These are phyloP conservation scores for Biston betularia DNA, from an alignment of 2,888 invertebrate species.

Conservation along the genomic window DNA sequence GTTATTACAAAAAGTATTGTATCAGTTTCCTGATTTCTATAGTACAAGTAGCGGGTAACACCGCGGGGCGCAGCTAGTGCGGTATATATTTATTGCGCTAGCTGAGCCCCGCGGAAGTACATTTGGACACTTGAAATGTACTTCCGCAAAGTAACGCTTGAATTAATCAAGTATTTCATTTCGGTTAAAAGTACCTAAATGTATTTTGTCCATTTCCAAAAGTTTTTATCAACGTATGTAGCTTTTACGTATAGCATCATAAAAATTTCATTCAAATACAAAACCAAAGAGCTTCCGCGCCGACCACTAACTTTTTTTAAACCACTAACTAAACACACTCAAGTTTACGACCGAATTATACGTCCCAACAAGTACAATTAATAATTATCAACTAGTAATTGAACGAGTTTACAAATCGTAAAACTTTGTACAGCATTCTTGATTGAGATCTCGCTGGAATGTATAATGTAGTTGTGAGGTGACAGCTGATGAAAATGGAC, in stretches of 20 bases:
- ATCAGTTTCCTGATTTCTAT: no score
- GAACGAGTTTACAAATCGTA: constrained; percentile 37
- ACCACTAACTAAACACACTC: constrained; percentile 23
- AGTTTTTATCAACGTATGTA: neutral
- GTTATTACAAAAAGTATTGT: no score
- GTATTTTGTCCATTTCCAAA: no score
- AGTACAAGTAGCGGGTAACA: no score
- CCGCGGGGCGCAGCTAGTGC: no score
- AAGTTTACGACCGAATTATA: constrained; percentile 30
- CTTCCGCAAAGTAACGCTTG: no score
- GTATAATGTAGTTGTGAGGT: constrained; percentile 19
- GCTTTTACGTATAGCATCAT: neutral
- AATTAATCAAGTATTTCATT: no score
- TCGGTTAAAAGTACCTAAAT: no score
- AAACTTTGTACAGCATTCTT: constrained; percentile 26
- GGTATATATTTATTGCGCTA: no score
- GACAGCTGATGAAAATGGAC: constrained; percentile 15
- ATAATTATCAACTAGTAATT: constrained; percentile 31
- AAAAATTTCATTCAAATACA: no score
- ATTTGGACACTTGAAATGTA: no score
- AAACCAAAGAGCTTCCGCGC: constrained; percentile 18
- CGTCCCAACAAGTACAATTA: constrained; percentile 14
- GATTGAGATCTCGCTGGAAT: constrained; percentile 18
- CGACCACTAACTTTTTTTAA: constrained; percentile 16
- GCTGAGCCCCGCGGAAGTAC: no score